A percentile compares a stretch with the other conserved stretches of the same genome.
phyloP scores from a whole-genome alignment of 2,113 vertebrate genomes.

The Hippocampus guttulatus region DNA sequence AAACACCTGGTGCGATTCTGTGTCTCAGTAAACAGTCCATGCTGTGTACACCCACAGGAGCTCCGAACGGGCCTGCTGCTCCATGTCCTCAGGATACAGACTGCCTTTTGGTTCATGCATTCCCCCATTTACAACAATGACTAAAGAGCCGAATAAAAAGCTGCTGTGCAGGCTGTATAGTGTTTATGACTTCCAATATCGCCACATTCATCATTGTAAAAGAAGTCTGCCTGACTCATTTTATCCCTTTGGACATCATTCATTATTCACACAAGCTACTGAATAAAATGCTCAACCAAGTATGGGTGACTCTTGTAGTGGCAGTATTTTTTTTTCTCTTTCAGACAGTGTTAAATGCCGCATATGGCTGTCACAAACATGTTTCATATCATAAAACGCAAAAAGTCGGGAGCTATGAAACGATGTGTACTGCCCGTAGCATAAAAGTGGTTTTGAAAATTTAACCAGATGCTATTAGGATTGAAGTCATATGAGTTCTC shows the following conservation, averaged over 20 bases:
- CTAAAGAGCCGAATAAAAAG: slow-evolving; percentile 6
- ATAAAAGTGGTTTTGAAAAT: not conserved
- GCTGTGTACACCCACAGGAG: slow-evolving; percentile 13
- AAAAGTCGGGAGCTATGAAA: not conserved
- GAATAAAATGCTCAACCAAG: slow-evolving; percentile 9
- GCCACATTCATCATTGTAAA: slow-evolving; percentile 12
- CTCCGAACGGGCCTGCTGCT: slow-evolving; percentile 10
- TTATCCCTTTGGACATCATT: slow-evolving; percentile 7
- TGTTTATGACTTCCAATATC: not conserved
- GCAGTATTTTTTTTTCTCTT: not conserved
- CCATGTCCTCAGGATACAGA: slow-evolving; percentile 11
- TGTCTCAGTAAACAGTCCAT: slow-evolving; percentile 21
- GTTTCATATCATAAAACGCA: not conserved
- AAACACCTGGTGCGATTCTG: slow-evolving; percentile 1
- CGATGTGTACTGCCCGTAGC: not conserved
- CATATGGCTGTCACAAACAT: not conserved
- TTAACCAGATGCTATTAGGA: not conserved
- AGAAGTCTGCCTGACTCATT: not conserved
- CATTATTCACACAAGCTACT: slow-evolving; percentile 17
- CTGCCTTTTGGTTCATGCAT: not conserved
- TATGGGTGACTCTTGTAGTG: not conserved
- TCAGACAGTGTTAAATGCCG: not conserved
- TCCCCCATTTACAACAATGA: not conserved
- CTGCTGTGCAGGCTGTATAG: not conserved
- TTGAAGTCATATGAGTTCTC: not conserved